These are phyloP conservation scores for Oligia fasciuncula DNA, from an alignment of 2,888 invertebrate species.

Conservation along the genomic window DNA sequence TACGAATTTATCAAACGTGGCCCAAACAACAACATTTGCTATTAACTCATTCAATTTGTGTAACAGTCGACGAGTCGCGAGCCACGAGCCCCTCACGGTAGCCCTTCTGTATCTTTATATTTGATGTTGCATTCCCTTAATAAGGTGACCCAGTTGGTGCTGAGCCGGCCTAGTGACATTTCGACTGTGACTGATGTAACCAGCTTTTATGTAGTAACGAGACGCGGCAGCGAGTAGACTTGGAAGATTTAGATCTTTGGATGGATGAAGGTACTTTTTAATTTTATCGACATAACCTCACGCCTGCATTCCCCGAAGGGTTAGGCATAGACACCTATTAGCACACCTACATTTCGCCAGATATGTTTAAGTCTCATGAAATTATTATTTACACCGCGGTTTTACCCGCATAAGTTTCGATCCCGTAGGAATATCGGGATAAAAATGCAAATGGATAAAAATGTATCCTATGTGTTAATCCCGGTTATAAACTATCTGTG, in stretches of 20 bases:
- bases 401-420: no score
- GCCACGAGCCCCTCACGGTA: background rate
- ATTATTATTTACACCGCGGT: no score
- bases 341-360: no score
- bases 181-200: slow-evolving; percentile 62
- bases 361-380: no score
- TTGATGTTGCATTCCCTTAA: slow-evolving; percentile 66
- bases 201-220: slow-evolving; percentile 43
- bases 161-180: slow-evolving; percentile 73
- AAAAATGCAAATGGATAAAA: no score
- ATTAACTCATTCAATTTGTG: slow-evolving; percentile 8
- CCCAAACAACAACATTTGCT: background rate
- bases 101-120: slow-evolving; percentile 43
- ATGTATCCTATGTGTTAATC: no score
- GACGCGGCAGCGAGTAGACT: background rate
- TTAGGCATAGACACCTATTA: no score
- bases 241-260: slow-evolving; percentile 11
- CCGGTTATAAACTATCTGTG: no score
- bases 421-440: no score
- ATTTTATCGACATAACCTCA: background rate
- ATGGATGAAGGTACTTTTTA: slow-evolving; percentile 2
- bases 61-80: background rate
- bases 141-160: slow-evolving; percentile 76
- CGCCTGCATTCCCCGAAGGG: background rate
- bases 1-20: background rate